Conservation (phyloP, 2,113 vertebrate species). For the Campylomormyrus tamandua region DNA sequence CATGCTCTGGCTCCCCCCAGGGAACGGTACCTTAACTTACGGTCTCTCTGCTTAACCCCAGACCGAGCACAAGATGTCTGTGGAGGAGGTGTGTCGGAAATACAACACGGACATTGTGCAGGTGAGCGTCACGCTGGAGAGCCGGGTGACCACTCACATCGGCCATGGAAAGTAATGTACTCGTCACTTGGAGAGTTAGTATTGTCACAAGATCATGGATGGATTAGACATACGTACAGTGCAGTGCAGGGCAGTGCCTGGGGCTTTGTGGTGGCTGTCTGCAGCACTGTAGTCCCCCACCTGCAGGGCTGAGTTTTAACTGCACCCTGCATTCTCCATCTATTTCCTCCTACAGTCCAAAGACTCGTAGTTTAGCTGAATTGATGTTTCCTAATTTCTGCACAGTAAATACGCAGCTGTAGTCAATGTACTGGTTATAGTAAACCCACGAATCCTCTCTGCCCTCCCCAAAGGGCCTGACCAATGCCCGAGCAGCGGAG, state of each 20-base stretch:
- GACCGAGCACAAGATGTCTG: constrained; percentile 92
- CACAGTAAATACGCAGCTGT: neutral
- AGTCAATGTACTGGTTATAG: neutral
- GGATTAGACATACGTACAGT: neutral
- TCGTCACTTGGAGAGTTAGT: neutral
- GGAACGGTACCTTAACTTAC: neutral
- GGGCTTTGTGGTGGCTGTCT: neutral
- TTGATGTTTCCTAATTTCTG: neutral
- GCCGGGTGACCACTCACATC: neutral
- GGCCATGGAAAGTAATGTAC: neutral
- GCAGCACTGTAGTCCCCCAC: neutral
- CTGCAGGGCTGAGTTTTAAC: neutral
- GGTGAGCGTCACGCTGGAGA: constrained; percentile 39
- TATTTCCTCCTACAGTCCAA: neutral
- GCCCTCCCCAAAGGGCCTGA: constrained; percentile 66
- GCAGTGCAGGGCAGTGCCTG: neutral
- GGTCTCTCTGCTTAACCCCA: constrained; percentile 31
- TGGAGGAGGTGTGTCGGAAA: constrained; percentile 82
- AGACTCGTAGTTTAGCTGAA: neutral
- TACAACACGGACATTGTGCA: constrained; percentile 83
- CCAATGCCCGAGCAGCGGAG: constrained; percentile 82
- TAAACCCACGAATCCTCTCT: neutral
- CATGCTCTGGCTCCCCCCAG: neutral
- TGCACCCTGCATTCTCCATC: neutral
- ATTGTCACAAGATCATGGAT: neutral